phyloP scores from a whole-genome alignment of 2,113 vertebrate genomes.

The Thamnaconus septentrionalis region DNA sequence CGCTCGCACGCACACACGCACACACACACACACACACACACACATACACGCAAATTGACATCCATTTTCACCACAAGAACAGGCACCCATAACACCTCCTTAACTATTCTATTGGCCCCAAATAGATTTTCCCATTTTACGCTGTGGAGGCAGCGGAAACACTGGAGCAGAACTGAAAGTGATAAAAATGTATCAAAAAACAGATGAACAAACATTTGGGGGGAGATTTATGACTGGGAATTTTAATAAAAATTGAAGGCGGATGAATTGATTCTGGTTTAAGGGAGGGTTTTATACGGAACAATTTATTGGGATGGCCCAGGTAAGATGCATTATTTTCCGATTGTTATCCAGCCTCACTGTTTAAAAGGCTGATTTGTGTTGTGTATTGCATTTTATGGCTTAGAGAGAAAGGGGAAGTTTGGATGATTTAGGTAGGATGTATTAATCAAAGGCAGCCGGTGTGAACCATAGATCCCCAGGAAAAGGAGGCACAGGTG shows the following conservation, averaged over 20 bases:
- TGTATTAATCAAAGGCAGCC: constrained; percentile 98
- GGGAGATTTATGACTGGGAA: constrained; percentile 96
- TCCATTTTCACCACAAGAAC: constrained; percentile 71
- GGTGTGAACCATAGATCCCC: constrained; percentile 99
- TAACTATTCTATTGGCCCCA: constrained; percentile 96
- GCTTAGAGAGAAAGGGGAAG: constrained; percentile 93
- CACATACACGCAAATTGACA: constrained; percentile 59
- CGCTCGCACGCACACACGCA: constrained; percentile 58
- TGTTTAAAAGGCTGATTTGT: constrained; percentile 98
- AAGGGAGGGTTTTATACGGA: constrained; percentile 90
- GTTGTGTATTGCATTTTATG: constrained; percentile 99
- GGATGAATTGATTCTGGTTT: constrained; percentile 99
- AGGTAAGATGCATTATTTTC: constrained; percentile 99
- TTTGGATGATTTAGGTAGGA: constrained; percentile 98
- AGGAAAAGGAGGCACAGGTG: constrained; percentile 96
- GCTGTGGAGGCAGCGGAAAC: constrained; percentile 93
- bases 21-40: constrained; percentile 34
- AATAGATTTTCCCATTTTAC: constrained; percentile 99
- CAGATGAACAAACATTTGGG: constrained; percentile 99
- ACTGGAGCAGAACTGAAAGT: constrained; percentile 96
- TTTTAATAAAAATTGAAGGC: constrained; percentile 96
- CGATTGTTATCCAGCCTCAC: constrained; percentile 96
- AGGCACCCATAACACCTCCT: constrained; percentile 87
- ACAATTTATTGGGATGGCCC: constrained; percentile 94
- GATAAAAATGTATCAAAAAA: constrained; percentile 99